These are phyloP conservation scores for Somateria mollissima DNA, from an alignment of 2,797 vertebrate species.

Conservation along the genomic window DNA sequence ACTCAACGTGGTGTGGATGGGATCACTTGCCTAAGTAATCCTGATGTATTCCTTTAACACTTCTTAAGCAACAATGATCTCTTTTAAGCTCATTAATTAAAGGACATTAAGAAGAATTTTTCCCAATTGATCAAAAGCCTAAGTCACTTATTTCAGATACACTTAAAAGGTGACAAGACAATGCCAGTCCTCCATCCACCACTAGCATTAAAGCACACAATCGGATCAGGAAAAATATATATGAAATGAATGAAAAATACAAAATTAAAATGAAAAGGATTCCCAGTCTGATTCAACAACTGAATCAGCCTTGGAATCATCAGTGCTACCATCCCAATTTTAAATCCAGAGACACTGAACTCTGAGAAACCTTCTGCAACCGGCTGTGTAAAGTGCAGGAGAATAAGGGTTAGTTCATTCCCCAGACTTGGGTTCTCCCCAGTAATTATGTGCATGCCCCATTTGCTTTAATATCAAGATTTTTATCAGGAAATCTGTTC, in stretches of 20 bases:
- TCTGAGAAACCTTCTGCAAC: conserved; percentile 78
- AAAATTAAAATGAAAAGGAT: neutral
- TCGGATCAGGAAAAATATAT: neutral
- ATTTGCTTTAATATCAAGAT: neutral
- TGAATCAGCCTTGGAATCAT: conserved; percentile 61
- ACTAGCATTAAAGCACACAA: neutral
- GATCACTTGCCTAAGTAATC: conserved; percentile 80
- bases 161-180: conserved; percentile 74
- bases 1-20: conserved; percentile 65
- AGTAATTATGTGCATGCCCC: neutral
- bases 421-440: conserved; percentile 26
- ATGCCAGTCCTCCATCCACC: conserved; percentile 40
- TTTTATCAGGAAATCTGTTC: neutral
- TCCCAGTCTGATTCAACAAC: conserved; percentile 75
- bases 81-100: conserved; percentile 86
- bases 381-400: conserved; percentile 73
- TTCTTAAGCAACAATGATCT: conserved; percentile 81
- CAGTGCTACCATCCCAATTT: conserved; percentile 74
- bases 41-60: conserved; percentile 80
- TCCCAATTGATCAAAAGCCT: conserved; percentile 79
- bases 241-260: neutral
- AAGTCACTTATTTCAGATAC: conserved; percentile 75
- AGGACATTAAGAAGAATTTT: conserved; percentile 82
- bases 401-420: conserved; percentile 24
- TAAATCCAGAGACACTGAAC: conserved; percentile 77